phyloP scores from a whole-genome alignment of 2,888 invertebrate genomes.

The Ormyrus nitidulus region DNA sequence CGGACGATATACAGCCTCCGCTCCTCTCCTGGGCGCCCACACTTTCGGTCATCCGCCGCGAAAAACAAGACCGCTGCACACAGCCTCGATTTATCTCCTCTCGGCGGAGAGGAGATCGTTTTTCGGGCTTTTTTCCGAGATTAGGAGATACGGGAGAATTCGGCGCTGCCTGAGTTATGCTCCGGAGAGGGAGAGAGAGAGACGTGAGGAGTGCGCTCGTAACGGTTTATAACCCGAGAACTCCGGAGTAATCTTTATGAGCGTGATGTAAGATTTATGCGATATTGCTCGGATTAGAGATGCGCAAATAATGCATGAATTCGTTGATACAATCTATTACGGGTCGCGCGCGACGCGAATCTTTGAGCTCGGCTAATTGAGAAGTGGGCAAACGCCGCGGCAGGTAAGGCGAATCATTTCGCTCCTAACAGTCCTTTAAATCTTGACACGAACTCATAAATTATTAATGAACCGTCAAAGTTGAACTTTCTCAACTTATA shows the following conservation, averaged over 20 bases:
- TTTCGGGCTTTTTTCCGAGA: constrained; percentile 7
- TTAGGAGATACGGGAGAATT: constrained; percentile 22
- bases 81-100: not conserved
- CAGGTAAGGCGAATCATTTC: constrained; percentile 33
- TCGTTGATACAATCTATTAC: no score
- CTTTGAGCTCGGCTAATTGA: not conserved
- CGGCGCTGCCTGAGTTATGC: constrained; percentile 7
- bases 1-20: constrained; percentile 72
- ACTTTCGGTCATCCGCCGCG: constrained; percentile 56
- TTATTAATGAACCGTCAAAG: constrained; percentile 53
- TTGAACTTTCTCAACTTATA: constrained; percentile 52
- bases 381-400: not conserved
- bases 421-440: constrained; percentile 41
- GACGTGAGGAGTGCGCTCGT: not conserved
- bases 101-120: not conserved
- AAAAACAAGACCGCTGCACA: constrained; percentile 38
- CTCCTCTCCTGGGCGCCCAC: constrained; percentile 29
- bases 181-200: no score
- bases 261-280: constrained; percentile 12
- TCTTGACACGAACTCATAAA: constrained; percentile 52
- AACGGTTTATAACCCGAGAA: not conserved
- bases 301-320: not conserved
- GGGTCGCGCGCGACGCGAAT: no score
- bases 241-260: no score
- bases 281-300: not conserved